Conservation (phyloP, 2,113 vertebrate genomes). For the Peucedramus taeniatus region DNA sequence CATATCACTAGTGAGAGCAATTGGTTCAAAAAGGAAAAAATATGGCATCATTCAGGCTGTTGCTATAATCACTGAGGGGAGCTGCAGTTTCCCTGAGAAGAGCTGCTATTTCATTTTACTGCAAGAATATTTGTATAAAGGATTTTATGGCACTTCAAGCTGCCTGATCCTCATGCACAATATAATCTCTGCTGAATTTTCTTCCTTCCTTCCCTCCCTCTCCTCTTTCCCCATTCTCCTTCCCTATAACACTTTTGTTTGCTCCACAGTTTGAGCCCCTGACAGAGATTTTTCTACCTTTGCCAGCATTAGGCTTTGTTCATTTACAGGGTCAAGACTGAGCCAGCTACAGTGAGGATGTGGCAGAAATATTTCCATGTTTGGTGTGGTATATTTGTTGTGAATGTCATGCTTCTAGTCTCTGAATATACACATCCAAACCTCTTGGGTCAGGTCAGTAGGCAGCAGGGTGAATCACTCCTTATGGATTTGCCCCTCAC, state of each 20-base stretch:
- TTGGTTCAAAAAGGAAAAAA: not conserved
- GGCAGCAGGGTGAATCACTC: not conserved
- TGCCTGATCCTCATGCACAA: slow-evolving; percentile 6
- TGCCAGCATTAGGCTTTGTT: not conserved
- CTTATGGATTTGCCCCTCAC: not conserved
- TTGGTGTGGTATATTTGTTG: not conserved
- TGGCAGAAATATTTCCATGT: not conserved
- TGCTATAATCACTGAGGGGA: not conserved
- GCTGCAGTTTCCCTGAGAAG: not conserved
- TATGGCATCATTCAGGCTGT: not conserved
- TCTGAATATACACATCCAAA: not conserved
- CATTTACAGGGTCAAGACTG: not conserved
- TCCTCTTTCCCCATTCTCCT: not conserved
- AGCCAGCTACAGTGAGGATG: not conserved
- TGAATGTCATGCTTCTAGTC: not conserved
- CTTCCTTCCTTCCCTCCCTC: not conserved
- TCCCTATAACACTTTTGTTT: not conserved
- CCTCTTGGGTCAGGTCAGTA: not conserved
- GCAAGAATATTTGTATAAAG: not conserved
- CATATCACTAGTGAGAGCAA: not conserved
- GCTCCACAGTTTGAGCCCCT: not conserved
- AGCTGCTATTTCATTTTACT: not conserved
- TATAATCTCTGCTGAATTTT: not conserved
- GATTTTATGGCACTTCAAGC: slow-evolving; percentile 1
- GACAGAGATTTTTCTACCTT: not conserved